These are phyloP conservation scores for Campylomormyrus tamandua DNA, from an alignment of 2,113 vertebrate genomes.

Conservation along the genomic window DNA sequence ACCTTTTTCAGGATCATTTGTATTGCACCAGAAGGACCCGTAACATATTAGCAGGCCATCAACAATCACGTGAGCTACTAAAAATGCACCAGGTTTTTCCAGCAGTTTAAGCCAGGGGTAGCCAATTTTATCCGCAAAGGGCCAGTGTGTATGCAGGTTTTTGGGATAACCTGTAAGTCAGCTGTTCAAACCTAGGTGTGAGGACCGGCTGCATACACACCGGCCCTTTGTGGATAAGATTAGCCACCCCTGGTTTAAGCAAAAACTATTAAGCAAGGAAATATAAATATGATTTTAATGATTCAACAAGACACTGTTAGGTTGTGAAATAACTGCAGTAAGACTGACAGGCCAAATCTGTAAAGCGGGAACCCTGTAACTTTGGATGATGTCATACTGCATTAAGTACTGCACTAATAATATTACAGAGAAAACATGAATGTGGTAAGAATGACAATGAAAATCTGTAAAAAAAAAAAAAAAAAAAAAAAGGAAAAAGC, in stretches of 20 bases:
- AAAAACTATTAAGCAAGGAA: background rate
- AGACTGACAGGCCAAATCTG: background rate
- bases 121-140: no score
- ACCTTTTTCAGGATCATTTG: background rate
- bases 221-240: no score
- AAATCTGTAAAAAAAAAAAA: background rate
- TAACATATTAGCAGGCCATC: background rate
- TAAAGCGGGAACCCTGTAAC: background rate
- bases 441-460: background rate
- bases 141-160: no score
- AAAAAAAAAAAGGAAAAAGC: no score
- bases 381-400: background rate
- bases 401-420: background rate
- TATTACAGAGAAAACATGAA: background rate
- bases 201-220: no score
- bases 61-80: background rate
- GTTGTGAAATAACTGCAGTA: background rate
- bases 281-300: background rate
- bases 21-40: background rate
- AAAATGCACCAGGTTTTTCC: background rate
- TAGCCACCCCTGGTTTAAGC: no score
- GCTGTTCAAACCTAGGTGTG: no score
- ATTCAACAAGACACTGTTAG: background rate
- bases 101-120: background rate
- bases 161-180: no score